These are phyloP conservation scores for Chironomus striatipennis DNA, from an alignment of 1,140 invertebrate species.

Conservation along the genomic window DNA sequence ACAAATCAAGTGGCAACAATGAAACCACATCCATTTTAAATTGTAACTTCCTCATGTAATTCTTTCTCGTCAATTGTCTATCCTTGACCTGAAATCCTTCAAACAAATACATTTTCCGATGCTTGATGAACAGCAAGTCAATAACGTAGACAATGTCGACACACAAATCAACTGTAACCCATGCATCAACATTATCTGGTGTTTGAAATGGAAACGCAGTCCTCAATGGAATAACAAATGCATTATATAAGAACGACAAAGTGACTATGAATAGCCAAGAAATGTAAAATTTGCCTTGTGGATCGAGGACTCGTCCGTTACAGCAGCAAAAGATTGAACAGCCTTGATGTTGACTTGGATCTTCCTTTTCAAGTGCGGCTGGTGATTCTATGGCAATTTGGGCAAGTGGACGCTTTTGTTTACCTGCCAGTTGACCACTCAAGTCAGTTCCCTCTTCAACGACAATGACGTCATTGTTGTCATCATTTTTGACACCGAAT, in stretches of 20 bases:
- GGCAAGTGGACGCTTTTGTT: conserved; percentile 29
- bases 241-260: conserved; percentile 77
- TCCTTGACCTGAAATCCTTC: conserved; percentile 74
- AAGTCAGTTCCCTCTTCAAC: conserved; percentile 22
- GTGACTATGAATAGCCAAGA: conserved; percentile 75
- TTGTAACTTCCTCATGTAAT: conserved; percentile 64
- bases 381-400: conserved; percentile 19
- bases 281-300: conserved; percentile 54
- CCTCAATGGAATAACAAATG: conserved; percentile 74
- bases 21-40: conserved; percentile 76
- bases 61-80: conserved; percentile 54
- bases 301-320: conserved; percentile 40
- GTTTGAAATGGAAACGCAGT: conserved; percentile 79
- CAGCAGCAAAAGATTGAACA: conserved; percentile 36
- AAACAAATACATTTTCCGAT: conserved; percentile 61
- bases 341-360: background rate
- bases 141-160: conserved; percentile 76
- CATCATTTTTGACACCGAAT: conserved; percentile 25
- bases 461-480: conserved; percentile 25
- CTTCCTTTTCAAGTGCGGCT: conserved; percentile 26
- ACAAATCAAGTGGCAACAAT: conserved; percentile 68
- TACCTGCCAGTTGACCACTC: conserved; percentile 18
- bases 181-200: conserved; percentile 54
- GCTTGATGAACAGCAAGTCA: conserved; percentile 76
- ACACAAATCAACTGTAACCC: conserved; percentile 71